Evolutionary conservation across 2,113 vertebrate species (phyloP).

Genomic region (Corythaixoides concolor): DNA sequence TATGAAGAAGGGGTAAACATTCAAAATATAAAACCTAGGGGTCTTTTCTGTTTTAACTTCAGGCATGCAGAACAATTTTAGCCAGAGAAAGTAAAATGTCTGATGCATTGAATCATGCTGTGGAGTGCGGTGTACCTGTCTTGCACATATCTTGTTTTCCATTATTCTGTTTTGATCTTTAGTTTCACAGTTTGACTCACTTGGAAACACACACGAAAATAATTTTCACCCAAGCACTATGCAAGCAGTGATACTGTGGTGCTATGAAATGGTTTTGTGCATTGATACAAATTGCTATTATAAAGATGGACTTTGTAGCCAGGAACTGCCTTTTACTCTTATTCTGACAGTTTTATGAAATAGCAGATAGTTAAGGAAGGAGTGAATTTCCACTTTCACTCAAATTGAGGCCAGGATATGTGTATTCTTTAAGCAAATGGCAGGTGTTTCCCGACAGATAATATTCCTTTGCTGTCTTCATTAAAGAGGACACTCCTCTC

Average conservation of each 20-base stretch:
- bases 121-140: not conserved
- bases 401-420: not conserved
- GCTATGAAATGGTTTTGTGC: not conserved
- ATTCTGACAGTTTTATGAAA: not conserved
- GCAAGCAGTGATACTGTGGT: not conserved
- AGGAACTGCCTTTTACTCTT: not conserved
- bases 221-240: not conserved
- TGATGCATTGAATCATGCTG: not conserved
- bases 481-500: not conserved
- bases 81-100: not conserved
- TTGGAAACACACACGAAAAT: not conserved
- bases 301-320: not conserved
- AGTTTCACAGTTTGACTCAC: not conserved
- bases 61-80: not conserved
- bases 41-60: not conserved
- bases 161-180: not conserved
- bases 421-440: not conserved
- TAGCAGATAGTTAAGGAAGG: not conserved
- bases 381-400: not conserved
- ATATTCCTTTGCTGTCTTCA: not conserved
- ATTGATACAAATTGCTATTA: not conserved
- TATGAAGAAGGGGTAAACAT: not conserved
- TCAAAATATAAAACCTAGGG: not conserved
- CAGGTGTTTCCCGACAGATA: not conserved
- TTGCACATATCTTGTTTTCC: not conserved